Percentiles rank a stretch among this genome's conserved stretches.
These are phyloP conservation scores for Sycobia sp. DNA, from an alignment of 1,140 invertebrate species.

Conservation along the genomic window DNA sequence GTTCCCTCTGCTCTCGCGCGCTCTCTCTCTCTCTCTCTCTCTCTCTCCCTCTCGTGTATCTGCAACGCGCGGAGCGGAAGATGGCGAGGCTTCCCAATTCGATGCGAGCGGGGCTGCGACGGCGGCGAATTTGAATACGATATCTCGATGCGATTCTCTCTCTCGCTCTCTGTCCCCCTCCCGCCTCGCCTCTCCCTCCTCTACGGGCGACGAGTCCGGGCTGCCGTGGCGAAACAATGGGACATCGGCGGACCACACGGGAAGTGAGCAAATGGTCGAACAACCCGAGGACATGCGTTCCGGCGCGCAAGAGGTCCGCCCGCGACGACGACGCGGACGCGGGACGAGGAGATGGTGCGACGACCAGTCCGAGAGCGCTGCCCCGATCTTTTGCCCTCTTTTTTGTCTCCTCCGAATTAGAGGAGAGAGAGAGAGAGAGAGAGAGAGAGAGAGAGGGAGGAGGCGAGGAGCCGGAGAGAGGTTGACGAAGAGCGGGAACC, in stretches of 20 bases:
- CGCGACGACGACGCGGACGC: neutral
- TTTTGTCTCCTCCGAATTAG: too few relatives aligned
- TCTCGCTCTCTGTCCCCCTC: too few relatives aligned
- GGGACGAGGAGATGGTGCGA: neutral
- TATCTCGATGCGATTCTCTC: conserved; percentile 17
- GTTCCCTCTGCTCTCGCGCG: neutral
- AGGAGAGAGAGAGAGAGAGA: neutral
- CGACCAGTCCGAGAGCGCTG: too few relatives aligned
- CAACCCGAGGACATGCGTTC: conserved; percentile 62
- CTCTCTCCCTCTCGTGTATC: too few relatives aligned
- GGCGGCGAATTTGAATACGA: conserved; percentile 52
- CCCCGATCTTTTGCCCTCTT: too few relatives aligned
- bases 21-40: too few relatives aligned
- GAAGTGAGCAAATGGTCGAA: conserved; percentile 63
- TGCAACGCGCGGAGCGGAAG: neutral
- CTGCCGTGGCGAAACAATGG: conserved; percentile 54
- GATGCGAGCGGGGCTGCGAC: neutral
- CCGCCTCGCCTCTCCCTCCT: too few relatives aligned
- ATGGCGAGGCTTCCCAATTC: conserved; percentile 3
- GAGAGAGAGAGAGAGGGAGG: neutral
- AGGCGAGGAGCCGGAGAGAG: neutral
- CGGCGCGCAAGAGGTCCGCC: conserved; percentile 47
- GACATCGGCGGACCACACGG: conserved; percentile 62
- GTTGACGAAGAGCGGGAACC: too few relatives aligned
- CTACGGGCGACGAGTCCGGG: conserved; percentile 7